Conservation (phyloP, 2,888 invertebrate species). For the Sphaerophoria taeniata region DNA sequence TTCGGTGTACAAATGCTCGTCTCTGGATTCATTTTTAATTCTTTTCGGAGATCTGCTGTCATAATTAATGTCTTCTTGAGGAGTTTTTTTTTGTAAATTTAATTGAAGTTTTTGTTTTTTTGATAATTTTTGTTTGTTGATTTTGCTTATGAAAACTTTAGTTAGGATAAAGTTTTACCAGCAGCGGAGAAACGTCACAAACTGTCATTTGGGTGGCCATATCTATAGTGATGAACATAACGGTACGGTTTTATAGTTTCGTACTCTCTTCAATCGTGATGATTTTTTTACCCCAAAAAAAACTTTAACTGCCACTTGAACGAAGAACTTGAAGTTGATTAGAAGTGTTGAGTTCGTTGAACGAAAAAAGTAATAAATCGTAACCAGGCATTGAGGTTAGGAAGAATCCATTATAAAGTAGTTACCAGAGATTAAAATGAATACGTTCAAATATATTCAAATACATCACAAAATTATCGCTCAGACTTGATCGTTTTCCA, state of each 20-base stretch:
- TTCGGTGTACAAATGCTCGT: not conserved
- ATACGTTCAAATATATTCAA: too few species aligned
- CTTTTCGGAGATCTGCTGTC: slow-evolving; percentile 37
- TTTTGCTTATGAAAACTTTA: slow-evolving; percentile 20
- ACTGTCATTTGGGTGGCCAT: too few species aligned
- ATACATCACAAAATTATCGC: too few species aligned
- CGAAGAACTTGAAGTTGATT: not conserved
- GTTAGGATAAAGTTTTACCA: slow-evolving; percentile 15
- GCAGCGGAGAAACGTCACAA: too few species aligned
- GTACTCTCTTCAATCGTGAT: not conserved
- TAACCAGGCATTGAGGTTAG: not conserved
- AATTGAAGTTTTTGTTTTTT: slow-evolving; percentile 43
- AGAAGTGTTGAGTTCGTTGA: not conserved
- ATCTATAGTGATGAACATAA: too few species aligned
- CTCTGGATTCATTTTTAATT: not conserved
- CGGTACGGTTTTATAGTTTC: slow-evolving; percentile 7
- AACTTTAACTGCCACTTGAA: not conserved
- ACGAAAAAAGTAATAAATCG: slow-evolving; percentile 1
- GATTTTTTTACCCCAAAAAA: not conserved
- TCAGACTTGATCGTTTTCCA: too few species aligned
- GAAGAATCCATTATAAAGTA: slow-evolving; percentile 5
- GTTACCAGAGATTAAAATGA: too few species aligned
- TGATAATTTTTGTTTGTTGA: not conserved
- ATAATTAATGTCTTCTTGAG: slow-evolving; percentile 68
- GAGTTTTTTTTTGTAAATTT: slow-evolving; percentile 46